These are phyloP conservation scores for Habroteleia sp. DNA, from an alignment of 2,888 invertebrate genomes.

Conservation along the genomic window DNA sequence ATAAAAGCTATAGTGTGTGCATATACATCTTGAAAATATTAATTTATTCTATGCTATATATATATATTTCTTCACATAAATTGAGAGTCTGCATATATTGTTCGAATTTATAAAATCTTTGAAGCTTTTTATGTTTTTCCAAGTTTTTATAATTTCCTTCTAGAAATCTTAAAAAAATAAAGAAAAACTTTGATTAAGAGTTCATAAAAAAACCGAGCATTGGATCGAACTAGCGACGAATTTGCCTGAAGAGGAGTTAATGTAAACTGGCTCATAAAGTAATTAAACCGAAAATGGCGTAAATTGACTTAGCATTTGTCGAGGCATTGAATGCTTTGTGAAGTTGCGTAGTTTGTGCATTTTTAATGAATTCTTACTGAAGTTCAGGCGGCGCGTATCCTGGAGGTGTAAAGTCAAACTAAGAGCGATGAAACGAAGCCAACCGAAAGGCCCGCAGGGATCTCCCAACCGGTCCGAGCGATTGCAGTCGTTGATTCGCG, in stretches of 20 bases:
- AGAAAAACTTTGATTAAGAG: slow-evolving; percentile 37
- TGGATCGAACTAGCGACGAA: slow-evolving; percentile 33
- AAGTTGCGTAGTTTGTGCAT: slow-evolving; percentile 53
- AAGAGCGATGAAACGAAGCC: slow-evolving; percentile 65
- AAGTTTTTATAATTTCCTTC: slow-evolving; percentile 31
- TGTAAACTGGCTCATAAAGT: slow-evolving; percentile 51
- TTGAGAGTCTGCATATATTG: too few species aligned
- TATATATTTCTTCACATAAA: too few species aligned
- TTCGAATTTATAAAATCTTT: background rate
- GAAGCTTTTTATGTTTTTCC: background rate
- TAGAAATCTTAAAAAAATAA: slow-evolving; percentile 14
- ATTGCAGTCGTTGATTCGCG: slow-evolving; percentile 68
- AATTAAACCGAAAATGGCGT: slow-evolving; percentile 58
- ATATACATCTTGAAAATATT: too few species aligned
- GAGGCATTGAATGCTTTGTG: slow-evolving; percentile 50
- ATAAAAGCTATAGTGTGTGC: too few species aligned
- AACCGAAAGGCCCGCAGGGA: slow-evolving; percentile 65
- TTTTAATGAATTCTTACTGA: slow-evolving; percentile 63
- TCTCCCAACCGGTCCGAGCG: slow-evolving; percentile 65
- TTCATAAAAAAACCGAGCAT: slow-evolving; percentile 17
- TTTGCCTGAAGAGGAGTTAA: slow-evolving; percentile 48
- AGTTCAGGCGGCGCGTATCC: slow-evolving; percentile 57
- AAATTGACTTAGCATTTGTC: slow-evolving; percentile 53
- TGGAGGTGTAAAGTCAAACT: slow-evolving; percentile 64
- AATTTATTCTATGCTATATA: too few species aligned